Evolutionary conservation across 1,140 invertebrate genomes (phyloP).

Genomic region (Magallana gigas): DNA sequence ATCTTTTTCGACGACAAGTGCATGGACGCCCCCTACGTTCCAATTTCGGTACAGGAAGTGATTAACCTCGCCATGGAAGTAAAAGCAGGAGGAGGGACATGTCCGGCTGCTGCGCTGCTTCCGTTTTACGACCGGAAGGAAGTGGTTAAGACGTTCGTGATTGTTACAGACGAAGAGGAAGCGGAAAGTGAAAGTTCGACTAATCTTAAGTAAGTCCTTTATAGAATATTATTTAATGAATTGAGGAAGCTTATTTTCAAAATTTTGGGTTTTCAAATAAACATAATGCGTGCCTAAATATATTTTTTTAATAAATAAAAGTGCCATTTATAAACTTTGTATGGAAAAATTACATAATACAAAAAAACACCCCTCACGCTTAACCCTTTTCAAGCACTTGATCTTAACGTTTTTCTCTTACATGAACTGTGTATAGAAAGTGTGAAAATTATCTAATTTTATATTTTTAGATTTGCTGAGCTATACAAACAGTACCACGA

Average conservation of each 20-base stretch:
- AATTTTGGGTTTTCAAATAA: too few relatives aligned
- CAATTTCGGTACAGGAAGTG: slow-evolving; percentile 72
- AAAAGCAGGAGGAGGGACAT: slow-evolving; percentile 69
- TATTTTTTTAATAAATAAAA: too few relatives aligned
- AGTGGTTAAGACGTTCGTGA: slow-evolving; percentile 76
- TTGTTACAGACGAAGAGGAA: slow-evolving; percentile 78
- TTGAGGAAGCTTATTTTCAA: too few relatives aligned
- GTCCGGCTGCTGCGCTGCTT: slow-evolving; percentile 73
- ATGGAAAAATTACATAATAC: too few relatives aligned
- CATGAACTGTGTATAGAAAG: too few relatives aligned
- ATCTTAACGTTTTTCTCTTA: too few relatives aligned
- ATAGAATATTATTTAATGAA: neutral
- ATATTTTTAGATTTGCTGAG: slow-evolving; percentile 66
- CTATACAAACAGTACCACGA: slow-evolving; percentile 75
- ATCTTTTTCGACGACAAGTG: slow-evolving; percentile 75
- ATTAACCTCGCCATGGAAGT: slow-evolving; percentile 70
- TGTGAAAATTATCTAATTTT: neutral
- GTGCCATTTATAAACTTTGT: too few relatives aligned
- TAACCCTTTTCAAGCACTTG: too few relatives aligned
- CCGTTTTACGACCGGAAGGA: slow-evolving; percentile 75
- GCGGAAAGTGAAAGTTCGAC: slow-evolving; percentile 69
- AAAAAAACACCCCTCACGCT: too few relatives aligned
- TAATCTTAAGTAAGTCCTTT: neutral
- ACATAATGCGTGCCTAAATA: too few relatives aligned
- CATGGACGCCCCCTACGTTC: slow-evolving; percentile 66